Conservation (phyloP, 2,113 vertebrate species). For the Pedetes capensis region DNA sequence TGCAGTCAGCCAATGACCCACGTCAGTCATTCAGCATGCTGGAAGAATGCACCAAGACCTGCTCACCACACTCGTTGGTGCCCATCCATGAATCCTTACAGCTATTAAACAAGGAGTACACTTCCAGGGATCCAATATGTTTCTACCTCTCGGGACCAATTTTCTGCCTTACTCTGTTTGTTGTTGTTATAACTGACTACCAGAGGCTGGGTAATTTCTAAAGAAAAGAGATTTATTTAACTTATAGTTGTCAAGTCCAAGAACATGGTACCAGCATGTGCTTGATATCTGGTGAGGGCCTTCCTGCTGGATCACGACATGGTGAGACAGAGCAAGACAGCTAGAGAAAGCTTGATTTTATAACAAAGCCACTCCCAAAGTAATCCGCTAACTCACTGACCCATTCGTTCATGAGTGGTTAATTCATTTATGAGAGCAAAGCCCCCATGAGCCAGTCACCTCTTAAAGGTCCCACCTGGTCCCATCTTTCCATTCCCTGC, state of each 20-base stretch:
- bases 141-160: not conserved
- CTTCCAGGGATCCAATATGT: not conserved
- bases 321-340: not conserved
- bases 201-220: not conserved
- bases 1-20: not conserved
- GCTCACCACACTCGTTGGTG: not conserved
- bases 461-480: not conserved
- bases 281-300: not conserved
- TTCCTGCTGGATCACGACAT: not conserved
- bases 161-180: not conserved
- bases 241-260: not conserved
- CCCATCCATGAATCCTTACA: fast-evolving
- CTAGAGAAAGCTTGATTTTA: not conserved
- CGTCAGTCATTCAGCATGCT: not conserved
- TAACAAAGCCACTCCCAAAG: not conserved
- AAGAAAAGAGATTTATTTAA: not conserved
- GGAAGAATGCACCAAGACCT: not conserved
- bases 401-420: not conserved
- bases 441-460: not conserved
- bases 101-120: not conserved
- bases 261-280: not conserved
- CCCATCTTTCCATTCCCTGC: no score
- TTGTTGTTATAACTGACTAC: not conserved
- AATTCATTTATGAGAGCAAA: not conserved
- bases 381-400: not conserved